Conservation (phyloP, 2,113 vertebrate species). For the Nibea coibor region DNA sequence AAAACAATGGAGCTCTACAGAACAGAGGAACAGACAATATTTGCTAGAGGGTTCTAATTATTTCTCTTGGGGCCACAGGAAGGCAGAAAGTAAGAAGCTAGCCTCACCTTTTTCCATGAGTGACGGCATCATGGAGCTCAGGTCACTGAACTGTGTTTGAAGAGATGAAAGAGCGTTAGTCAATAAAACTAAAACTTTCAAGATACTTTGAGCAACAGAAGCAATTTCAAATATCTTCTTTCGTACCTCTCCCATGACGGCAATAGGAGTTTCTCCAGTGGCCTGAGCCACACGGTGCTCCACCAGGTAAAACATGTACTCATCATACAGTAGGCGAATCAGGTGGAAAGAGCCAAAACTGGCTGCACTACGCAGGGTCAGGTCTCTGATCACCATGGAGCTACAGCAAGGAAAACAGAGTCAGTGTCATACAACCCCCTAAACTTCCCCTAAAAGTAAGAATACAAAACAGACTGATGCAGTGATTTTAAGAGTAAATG, state of each 20-base stretch:
- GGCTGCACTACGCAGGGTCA: constrained; percentile 95
- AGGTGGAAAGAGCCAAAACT: constrained; percentile 99
- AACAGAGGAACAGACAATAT: not conserved
- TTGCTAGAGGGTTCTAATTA: not conserved
- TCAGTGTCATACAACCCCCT: not conserved
- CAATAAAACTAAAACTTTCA: not conserved
- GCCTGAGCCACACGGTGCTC: constrained; percentile 96
- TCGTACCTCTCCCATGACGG: constrained; percentile 97
- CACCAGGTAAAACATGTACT: constrained; percentile 99
- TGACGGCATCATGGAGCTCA: constrained; percentile 90
- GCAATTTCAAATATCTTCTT: not conserved
- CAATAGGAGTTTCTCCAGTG: constrained; percentile 95
- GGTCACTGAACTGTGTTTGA: constrained; percentile 91
- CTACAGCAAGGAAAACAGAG: constrained; percentile 70
- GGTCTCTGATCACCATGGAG: constrained; percentile 99
- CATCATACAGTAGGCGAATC: constrained; percentile 96
- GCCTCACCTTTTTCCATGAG: constrained; percentile 92
- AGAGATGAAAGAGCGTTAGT: constrained; percentile 39
- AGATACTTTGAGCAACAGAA: fast-evolving
- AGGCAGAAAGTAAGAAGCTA: not conserved
- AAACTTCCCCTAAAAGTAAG: not conserved
- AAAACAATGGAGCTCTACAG: not conserved
- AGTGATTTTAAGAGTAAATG: not conserved
- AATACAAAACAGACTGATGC: not conserved
- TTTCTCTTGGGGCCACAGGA: not conserved